Evolutionary conservation across 2,113 vertebrate species (phyloP), one percentile per base, ranked within the genome.

Genomic region (Synodontis membranacea): DNA sequence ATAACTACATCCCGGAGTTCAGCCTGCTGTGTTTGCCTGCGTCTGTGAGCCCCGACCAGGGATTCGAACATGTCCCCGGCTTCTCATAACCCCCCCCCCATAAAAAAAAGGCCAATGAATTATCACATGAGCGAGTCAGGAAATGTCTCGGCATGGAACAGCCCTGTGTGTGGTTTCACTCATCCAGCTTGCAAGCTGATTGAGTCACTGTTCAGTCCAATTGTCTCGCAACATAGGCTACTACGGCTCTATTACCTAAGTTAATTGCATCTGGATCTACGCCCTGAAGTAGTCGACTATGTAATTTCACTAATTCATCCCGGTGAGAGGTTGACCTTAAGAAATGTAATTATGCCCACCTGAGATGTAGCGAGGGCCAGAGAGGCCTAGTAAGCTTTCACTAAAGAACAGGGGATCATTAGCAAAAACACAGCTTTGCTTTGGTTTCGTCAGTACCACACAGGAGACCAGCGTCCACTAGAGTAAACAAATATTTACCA

Each of bases 311-410:
- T 95, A 94, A 96, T 95, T 95, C 93, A 94, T 95, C 93, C 93
- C 93, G 88, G 94, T 94, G 94, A 95, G 94, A 94, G 94, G 94
- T 92, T 95, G 95, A 95, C 95, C 95, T 95, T 96, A 95, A 95
- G 93, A 93, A 94, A 94, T 94, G 94, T 94, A 95, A 96, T 96
- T 96, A 95, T 94, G 92, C 92, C 95, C 94, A 95, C 95, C 95
- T 95, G 93, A 94, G 93, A 93, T 95, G 92, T 93, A 94, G 86
- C 91, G 74, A 88, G 91, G 93, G 91, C 93, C 93, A 90, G 90
- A 94, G 93, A 94, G 93, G 93, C 93, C 91, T 72, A 46, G 92
- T 92, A 91, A 94, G 92, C 94, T 88, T 93, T 94, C 92, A 92
- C 92, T 92, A 91, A 90, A 91, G 92, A 94, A 94, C 92, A 94